These are phyloP conservation scores for Diadegma fenestrale DNA, from an alignment of 2,888 invertebrate genomes.

Conservation along the genomic window DNA sequence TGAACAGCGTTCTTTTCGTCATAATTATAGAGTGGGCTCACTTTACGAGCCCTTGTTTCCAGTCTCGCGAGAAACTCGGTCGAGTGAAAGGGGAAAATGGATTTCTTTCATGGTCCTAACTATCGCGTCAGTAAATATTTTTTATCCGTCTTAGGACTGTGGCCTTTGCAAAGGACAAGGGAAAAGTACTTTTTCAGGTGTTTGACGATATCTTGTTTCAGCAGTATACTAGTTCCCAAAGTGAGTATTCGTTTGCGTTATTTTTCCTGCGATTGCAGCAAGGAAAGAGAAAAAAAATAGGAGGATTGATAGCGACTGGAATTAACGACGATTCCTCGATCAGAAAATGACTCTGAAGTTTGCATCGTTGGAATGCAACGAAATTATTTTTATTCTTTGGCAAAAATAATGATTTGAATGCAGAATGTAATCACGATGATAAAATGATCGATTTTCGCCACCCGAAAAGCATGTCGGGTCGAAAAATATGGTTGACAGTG, in stretches of 20 bases:
- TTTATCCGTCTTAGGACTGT: constrained; percentile 53
- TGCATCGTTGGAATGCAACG: too few relatives aligned
- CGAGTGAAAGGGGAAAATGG: constrained; percentile 26
- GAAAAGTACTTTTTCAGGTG: constrained; percentile 32
- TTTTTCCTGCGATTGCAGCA: neutral
- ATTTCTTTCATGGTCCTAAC: constrained; percentile 54
- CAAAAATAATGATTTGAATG: too few relatives aligned
- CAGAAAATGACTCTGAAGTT: too few relatives aligned
- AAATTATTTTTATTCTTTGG: too few relatives aligned
- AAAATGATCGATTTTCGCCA: too few relatives aligned
- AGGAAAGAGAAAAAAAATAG: constrained; percentile 2
- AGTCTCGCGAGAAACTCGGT: neutral
- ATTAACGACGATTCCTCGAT: neutral
- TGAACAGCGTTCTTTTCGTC: neutral
- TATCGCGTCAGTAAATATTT: constrained; percentile 52
- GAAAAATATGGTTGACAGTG: too few relatives aligned
- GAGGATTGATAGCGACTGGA: neutral
- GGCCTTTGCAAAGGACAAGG: constrained; percentile 57
- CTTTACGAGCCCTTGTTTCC: neutral
- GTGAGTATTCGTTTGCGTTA: constrained; percentile 6
- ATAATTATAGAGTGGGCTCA: neutral
- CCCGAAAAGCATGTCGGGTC: too few relatives aligned
- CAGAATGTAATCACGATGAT: too few relatives aligned
- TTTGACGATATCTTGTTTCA: constrained; percentile 9
- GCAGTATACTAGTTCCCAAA: constrained; percentile 37